Evolutionary conservation across 1,140 invertebrate species (phyloP), one percentile per base, ranked within the genome.

Genomic region (Drosophila virilis): DNA sequence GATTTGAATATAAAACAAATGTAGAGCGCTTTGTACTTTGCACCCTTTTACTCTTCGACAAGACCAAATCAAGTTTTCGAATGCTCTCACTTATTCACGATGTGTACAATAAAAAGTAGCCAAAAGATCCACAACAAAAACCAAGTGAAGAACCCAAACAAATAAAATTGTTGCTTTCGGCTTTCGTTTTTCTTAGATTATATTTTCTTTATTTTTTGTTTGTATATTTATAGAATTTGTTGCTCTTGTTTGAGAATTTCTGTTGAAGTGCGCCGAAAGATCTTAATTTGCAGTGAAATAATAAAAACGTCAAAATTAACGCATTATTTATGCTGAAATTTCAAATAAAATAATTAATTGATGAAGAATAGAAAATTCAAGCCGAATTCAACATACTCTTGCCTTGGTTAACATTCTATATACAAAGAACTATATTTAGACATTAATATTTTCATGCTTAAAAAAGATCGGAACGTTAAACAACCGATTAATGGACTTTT

Each of bases 141-240:
- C 8, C 7, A 28, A 32, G 32, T 61, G 33, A 50, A 40, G 45
- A 28, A 51, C 28, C 15, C 28, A 58, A 38, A 59, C 33, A 58
- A 59, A 60, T 8, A n/a, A 9, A 4, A 42, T 32, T 40, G 55
- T 51, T 46, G 28, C 54, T 59, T 42, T 68, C 10, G 17, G 55
- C 54, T 68, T 51, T 68, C 35, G 46, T 15, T 68, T 68, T 68
- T 51, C 45, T 51, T 60, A n/a, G 22, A 32, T 37, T 17, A 13
- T 50, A 28, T 28, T 5, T 57, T 15, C 52, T 13, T 8, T 42
- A 22, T 43, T 50, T 13, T 32, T 45, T 22, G 22, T 33, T 15
- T 22, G 17, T 15, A 6, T 69, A 69, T 69, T 69, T 54, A 32
- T 69, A 69, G 66, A 60, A 60, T 45, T 68, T 60, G 37, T 42